A percentile compares a stretch with the other conserved stretches of the same genome.
Conservation (phyloP, 1,140 invertebrate species). For the Cotesia typhae region DNA sequence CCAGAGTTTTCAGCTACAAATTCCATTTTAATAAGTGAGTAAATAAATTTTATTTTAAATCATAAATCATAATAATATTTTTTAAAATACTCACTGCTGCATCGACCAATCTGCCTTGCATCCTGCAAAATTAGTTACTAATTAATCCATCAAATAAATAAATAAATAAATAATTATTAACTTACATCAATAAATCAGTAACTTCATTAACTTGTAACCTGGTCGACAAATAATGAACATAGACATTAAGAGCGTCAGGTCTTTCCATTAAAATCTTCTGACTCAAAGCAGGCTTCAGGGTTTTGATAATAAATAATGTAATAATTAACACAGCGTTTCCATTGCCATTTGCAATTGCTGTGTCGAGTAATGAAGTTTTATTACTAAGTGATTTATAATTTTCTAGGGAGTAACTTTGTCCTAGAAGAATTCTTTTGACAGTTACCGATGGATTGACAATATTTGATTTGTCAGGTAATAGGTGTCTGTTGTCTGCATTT, state of each 20-base stretch:
- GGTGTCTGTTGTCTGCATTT: conserved; percentile 48
- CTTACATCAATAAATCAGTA: conserved; percentile 67
- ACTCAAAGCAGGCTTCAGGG: conserved; percentile 64
- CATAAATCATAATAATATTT: background rate
- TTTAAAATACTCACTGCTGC: conserved; percentile 62
- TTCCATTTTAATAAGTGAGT: background rate
- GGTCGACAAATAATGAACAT: conserved; percentile 66
- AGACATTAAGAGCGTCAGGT: conserved; percentile 64
- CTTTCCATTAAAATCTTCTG: conserved; percentile 63
- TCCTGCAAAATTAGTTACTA: conserved; percentile 53
- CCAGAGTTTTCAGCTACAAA: conserved; percentile 63
- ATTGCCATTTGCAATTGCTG: conserved; percentile 64
- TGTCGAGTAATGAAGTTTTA: conserved; percentile 66
- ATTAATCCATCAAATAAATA: conserved; percentile 31
- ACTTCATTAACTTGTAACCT: conserved; percentile 65
- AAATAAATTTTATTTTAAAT: conserved; percentile 30
- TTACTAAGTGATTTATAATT: conserved; percentile 65
- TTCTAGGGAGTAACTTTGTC: conserved; percentile 64
- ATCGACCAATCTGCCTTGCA: conserved; percentile 63
- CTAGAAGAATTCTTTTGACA: conserved; percentile 62
- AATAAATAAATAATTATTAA: conserved; percentile 12
- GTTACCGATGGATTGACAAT: conserved; percentile 54
- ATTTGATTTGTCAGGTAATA: conserved; percentile 46
- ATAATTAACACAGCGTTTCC: conserved; percentile 68
- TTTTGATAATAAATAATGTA: conserved; percentile 66